Evolutionary conservation across 2,113 vertebrate species (phyloP).

Genomic region (Varanus salvator): DNA sequence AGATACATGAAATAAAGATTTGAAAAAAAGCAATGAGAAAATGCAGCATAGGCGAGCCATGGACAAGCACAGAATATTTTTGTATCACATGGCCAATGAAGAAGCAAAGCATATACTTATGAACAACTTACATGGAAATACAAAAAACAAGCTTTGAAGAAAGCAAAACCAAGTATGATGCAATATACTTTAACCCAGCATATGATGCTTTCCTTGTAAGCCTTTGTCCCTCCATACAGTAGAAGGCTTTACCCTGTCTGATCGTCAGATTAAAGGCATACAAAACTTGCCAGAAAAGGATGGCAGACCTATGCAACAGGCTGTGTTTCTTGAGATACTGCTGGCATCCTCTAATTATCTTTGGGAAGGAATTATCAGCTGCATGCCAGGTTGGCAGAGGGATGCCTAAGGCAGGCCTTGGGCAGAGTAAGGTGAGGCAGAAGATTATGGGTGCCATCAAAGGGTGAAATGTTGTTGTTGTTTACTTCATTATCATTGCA

Average conservation of each 20-base stretch:
- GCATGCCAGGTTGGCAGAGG: no score
- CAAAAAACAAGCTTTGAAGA: neutral
- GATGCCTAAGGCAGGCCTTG: no score
- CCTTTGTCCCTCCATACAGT: neutral
- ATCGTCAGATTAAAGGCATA: neutral
- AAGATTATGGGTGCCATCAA: no score
- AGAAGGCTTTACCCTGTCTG: neutral
- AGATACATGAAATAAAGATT: neutral
- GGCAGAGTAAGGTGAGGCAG: no score
- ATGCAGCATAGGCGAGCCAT: neutral
- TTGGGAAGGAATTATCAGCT: neutral
- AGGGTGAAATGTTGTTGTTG: no score
- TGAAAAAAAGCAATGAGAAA: neutral
- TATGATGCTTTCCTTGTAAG: neutral
- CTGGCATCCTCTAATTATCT: neutral
- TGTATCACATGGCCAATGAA: neutral
- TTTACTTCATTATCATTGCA: no score
- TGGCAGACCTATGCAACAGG: neutral
- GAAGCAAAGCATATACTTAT: no score
- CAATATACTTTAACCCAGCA: neutral
- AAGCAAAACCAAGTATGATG: neutral
- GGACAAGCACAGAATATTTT: neutral
- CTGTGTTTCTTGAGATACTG: neutral
- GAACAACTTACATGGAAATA: neutral
- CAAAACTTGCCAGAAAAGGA: neutral